Base-by-base conservation (phyloP, 2,797 vertebrate genomes). In the Karalla daura region DNA sequence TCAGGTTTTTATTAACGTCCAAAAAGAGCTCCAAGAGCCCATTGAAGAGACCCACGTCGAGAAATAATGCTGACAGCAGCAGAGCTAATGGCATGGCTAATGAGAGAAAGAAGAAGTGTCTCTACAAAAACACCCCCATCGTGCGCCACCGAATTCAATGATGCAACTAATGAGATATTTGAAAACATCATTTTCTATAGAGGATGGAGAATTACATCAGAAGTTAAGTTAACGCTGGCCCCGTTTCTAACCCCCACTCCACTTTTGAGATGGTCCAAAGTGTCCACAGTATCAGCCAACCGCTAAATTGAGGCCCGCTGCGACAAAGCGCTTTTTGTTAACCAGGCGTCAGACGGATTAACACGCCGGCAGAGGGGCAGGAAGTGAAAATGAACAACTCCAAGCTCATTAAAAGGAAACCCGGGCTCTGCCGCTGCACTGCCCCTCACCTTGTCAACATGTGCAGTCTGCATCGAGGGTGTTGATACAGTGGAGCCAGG, bases 311-410 rank as follows among this genome's bases (percentile, higher is more conserved):
- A 70, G 30, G 17, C 5, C 51, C 2, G 10, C 18, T 64, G 65
- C 62, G 58, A 76, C 65, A 85, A 81, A 55, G 30, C 56, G 24
- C 24, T 21, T 3, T 56, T 71, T 81, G 47, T 79, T 39, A 47
- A 41, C 27, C 45, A 25, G 40, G 32, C 59, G 67, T 79, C 59
- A 41, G 50, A 78, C 11, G 7, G 43, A 49, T 65, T 27, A 40
- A 62, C n/a, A 46, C 60, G 51, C 20, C 35, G 47, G 17, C 40
- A 64, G 33, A 56, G 39, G 62, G 20, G 76, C 65, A 78, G 70
- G 25, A 78, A n/a, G n/a, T n/a, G 28, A 81, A 62, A 37, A 69
- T 59, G 76, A n/a, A 59, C 50, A 56, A 59, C 20, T 52, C 47
- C 76, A 67, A 70, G 28, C 17, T 10, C 20, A 10, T 68, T 72